Evolutionary conservation across 2,113 vertebrate genomes (phyloP), one percentile per base, ranked within the genome.

Genomic region (Vidua macroura): DNA sequence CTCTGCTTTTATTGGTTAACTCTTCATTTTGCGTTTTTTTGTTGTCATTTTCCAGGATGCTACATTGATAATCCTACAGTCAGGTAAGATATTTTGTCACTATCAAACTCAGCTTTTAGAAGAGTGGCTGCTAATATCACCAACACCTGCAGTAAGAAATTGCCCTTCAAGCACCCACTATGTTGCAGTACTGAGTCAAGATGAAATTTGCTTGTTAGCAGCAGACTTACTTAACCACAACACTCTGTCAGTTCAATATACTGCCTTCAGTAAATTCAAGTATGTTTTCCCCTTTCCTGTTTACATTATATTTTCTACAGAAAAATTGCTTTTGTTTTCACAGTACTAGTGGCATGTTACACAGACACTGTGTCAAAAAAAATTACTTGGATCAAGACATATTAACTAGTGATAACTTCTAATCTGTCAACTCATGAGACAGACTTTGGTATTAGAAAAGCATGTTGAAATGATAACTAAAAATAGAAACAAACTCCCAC

Each of bases 121-220:
- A 76, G 51, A 74, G 24, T 23, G 33, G 48, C 23, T 88, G 86
- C 81, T 88, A 93, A 39, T 19, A 30, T 73, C 70, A 94, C 78
- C 94, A 95, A 78, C 84, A 80, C 19, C 64, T 77, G 33, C 24
- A 70, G 74, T 49, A 93, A 95, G 96, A 96, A 95, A 89, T 53
- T 35, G 30, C 53, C 82, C 77, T 88, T 85, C 67, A 79, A 82
- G 68, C 75, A 96, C 52, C 59, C 73, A 75, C 53, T 62, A 23
- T 39, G 73, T 92, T 95, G 81, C 83, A 92, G 73, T 46, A 35
- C 48, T 77, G n/a, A 86, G 58, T 94, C 77, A 81, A 83, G 20
- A 93, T 44, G 63, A 83, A 84, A 89, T 66, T 78, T 27, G 22
- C 60, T 67, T 88, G 25, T 53, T 49, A 66, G 25, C 11, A 51